Conservation (phyloP, 2,888 invertebrate species). For the Orthosia gracilis region DNA sequence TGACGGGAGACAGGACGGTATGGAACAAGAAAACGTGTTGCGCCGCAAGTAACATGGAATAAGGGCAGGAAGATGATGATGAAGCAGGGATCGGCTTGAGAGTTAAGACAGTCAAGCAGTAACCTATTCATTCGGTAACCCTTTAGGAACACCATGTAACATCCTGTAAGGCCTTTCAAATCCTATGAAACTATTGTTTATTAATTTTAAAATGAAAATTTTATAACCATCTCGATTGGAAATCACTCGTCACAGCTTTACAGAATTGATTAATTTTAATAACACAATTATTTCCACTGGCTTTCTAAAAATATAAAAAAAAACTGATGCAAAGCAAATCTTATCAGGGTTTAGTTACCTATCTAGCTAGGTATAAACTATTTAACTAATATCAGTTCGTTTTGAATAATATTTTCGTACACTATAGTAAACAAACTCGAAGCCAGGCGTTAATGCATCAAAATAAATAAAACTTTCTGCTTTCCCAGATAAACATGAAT, state of each 20-base stretch:
- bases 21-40: too few relatives aligned
- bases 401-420: neutral
- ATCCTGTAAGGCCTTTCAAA: neutral
- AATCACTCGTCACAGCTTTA: slow-evolving; percentile 2
- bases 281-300: neutral
- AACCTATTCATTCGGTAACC: neutral
- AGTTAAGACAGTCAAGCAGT: neutral
- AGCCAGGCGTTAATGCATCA: slow-evolving; percentile 1
- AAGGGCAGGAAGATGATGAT: neutral
- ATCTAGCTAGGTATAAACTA: neutral
- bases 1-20: too few relatives aligned
- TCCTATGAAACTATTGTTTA: too few relatives aligned
- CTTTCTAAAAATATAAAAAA: slow-evolving; percentile 24
- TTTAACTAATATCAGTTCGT: neutral
- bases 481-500: slow-evolving; percentile 8
- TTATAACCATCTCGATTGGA: neutral
- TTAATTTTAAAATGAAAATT: too few relatives aligned
- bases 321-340: slow-evolving; percentile 4
- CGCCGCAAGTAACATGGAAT: too few relatives aligned
- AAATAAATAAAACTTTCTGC: neutral
- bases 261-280: slow-evolving; percentile 23
- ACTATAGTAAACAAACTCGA: slow-evolving; percentile 5
- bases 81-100: neutral
- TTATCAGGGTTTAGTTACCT: neutral
- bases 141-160: neutral